These are phyloP conservation scores for Hydrozoanthus tunicans DNA, from an alignment of 64 coral and sea anemone species.

Conservation along the genomic window DNA sequence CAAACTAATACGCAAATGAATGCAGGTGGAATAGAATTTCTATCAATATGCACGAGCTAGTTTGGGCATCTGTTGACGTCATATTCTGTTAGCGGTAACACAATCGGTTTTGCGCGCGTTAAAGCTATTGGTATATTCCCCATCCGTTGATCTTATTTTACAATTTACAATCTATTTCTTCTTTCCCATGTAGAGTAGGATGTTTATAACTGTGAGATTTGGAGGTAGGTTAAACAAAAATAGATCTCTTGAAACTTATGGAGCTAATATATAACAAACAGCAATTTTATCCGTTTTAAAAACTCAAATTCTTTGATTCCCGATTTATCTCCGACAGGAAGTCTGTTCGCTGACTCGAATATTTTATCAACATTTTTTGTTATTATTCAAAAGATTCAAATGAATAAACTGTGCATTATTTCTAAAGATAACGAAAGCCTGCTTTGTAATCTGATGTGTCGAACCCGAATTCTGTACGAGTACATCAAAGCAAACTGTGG, in stretches of 20 bases:
- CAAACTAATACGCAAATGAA: no score
- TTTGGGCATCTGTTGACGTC: no score
- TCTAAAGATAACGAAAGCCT: conserved; percentile 50
- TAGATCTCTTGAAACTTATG: background rate
- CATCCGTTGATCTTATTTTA: background rate
- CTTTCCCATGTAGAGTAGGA: background rate
- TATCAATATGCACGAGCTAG: no score
- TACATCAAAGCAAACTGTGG: conserved; percentile 50
- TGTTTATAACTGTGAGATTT: conserved; percentile 51
- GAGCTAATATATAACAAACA: background rate
- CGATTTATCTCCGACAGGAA: no score
- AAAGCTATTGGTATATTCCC: background rate
- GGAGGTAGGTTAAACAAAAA: conserved; percentile 20
- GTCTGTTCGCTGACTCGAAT: background rate
- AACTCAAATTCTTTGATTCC: background rate
- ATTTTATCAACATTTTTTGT: background rate
- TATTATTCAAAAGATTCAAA: background rate
- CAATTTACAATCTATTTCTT: background rate
- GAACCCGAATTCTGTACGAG: conserved; percentile 53
- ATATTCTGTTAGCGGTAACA: background rate
- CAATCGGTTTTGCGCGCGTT: background rate
- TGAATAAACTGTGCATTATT: background rate
- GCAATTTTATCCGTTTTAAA: background rate
- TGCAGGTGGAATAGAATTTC: no score
- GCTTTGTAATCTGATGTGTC: conserved; percentile 49